Base-by-base conservation (phyloP, 2,888 invertebrate genomes). In the Pimpla rufipes region DNA sequence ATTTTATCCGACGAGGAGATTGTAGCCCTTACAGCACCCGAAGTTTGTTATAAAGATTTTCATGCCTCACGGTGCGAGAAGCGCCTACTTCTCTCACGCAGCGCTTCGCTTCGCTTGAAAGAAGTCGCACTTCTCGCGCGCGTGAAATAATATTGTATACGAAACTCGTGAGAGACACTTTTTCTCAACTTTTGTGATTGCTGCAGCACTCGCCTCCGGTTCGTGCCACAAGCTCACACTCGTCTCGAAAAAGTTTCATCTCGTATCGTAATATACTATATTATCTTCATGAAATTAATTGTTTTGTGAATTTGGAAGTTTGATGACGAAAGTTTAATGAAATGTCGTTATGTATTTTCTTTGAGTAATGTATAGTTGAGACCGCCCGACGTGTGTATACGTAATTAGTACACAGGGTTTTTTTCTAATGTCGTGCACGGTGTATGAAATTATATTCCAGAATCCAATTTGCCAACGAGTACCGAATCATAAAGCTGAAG, bases 401-500 rank as follows among this genome's bases (percentile, higher is more conserved):
- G 16, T 50, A 50, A 50, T 50, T 50, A 16, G 50, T 50, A 50
- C 3, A 50, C 50, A 50, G n/a, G n/a, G n/a, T n/a, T n/a, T n/a
- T 50, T 50, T 50, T 50, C 50, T 45, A 45, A 45, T 45, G 2
- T 45, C 50, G 50, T 50, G 50, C 50, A 70, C 55, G 55, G 52
- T 70, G 35, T 70, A 55, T 55, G 55, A 70, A 70, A 70, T 70
- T 70, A 70, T 55, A 70, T 70, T 68, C 52, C 70, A 70, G 70
- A 71, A 21, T 66, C 66, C 66, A 45, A 23, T 57, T 71, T 71
- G 71, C 59, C 59, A 57, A 71, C 71, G 71, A 71, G 71, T 57
- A 71, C 71, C 57, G 71, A 71, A 71, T 71, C 71, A 45, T 57
- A 71, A n/a, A n/a, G n/a, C n/a, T n/a, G n/a, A n/a, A n/a, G n/a